Evolutionary conservation across 2,113 vertebrate genomes (phyloP).

Genomic region (Mus spicilegus): DNA sequence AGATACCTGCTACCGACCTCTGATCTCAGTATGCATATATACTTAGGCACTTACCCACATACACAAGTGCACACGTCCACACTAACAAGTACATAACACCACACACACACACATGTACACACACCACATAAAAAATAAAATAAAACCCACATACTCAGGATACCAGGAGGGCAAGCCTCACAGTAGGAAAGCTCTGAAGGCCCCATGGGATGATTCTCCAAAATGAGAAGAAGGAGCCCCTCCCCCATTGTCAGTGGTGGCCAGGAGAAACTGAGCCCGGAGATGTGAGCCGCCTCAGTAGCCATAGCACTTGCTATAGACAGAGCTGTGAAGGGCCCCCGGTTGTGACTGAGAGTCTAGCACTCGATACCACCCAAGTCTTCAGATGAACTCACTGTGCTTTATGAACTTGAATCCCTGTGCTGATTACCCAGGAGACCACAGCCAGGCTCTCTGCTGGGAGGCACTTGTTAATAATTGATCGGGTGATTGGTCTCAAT

Average conservation of each 20-base stretch:
- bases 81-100: not conserved
- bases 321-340: not conserved
- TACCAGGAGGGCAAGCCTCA: accelerated
- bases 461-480: constrained; percentile 43
- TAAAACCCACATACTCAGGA: not conserved
- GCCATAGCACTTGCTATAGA: no score
- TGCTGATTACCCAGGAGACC: not conserved
- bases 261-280: accelerated
- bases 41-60: not conserved
- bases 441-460: not conserved
- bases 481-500: not conserved
- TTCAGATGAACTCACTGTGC: accelerated
- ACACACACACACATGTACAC: not conserved
- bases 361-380: accelerated
- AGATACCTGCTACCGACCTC: not conserved
- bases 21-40: not conserved
- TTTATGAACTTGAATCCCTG: not conserved
- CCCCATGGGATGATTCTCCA: accelerated
- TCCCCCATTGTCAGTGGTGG: accelerated
- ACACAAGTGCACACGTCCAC: not conserved
- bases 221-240: accelerated
- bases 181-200: not conserved
- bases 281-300: accelerated
- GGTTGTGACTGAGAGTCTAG: accelerated
- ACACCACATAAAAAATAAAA: not conserved